Conservation (phyloP, 92 coral and sea anemone genomes). For the Palythoa heliodiscus region DNA sequence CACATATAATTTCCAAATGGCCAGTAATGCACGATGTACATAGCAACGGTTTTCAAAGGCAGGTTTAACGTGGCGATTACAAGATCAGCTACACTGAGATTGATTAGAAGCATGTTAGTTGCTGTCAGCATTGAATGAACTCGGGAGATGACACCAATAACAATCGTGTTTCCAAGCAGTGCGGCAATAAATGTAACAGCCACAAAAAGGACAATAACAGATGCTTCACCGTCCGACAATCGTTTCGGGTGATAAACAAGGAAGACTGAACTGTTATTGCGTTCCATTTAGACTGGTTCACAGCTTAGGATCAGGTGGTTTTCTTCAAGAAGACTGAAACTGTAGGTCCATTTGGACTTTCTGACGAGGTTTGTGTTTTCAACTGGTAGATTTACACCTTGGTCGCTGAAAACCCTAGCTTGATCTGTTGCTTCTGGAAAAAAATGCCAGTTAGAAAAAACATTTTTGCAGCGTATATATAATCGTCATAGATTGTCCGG, state of each 20-base stretch:
- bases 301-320: neutral
- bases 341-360: neutral
- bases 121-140: slow-evolving; percentile 82
- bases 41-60: slow-evolving; percentile 71
- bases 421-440: neutral
- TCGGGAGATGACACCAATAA: slow-evolving; percentile 66
- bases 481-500: too few relatives aligned
- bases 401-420: neutral
- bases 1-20: slow-evolving; percentile 80
- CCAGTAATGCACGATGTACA: slow-evolving; percentile 66
- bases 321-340: neutral
- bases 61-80: slow-evolving; percentile 72
- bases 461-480: too few relatives aligned
- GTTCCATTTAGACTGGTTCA: neutral
- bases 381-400: neutral
- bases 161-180: slow-evolving; percentile 70
- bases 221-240: slow-evolving; percentile 46
- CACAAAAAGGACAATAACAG: slow-evolving; percentile 51
- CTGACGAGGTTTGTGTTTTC: neutral
- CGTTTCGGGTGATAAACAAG: neutral
- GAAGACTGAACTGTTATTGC: slow-evolving; percentile 1
- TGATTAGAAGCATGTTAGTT: slow-evolving; percentile 71
- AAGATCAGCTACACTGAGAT: slow-evolving; percentile 79
- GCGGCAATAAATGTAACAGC: slow-evolving; percentile 63
- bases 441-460: neutral